Evolutionary conservation across 2,797 vertebrate genomes (phyloP), one percentile per base, ranked within the genome.

Genomic region (Rallus crepitans): DNA sequence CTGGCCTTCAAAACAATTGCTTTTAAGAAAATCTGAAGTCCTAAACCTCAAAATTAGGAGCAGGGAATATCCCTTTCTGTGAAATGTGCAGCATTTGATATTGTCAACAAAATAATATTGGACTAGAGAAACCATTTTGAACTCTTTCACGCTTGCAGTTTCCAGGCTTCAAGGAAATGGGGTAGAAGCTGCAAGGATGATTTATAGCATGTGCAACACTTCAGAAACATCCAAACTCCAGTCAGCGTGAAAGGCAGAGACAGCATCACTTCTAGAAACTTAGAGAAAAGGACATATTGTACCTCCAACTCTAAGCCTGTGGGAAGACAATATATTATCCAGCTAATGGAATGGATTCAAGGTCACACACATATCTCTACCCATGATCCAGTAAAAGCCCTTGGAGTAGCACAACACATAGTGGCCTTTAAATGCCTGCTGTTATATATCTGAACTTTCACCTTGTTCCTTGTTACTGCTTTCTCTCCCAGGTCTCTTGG

Each of bases 121-220:
- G 47, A 60, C 31, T 61, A 80, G 8, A 71, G 12, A 75, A 91
- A 82, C 25, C 56, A 13, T 12, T 56, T 16, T 50, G 40, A 77
- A 73, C 47, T 37, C 33, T 70, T 65, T 64, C 31, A 89, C 0
- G 1, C 10, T 56, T 61, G 15, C 6, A 66, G 66, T 70, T 94
- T 87, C 61, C 55, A 78, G 14, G 47, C 87, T 95, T 88, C 77
- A 56, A 84, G 60, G n/a, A 94, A 89, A 76, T 80, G 31, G 19
- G 4, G 14, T 68, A 70, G 73, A 87, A 94, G 27, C 11, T 82
- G 45, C 39, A 82, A 63, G 56, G 56, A 68, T 89, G 42, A 87
- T 73, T 91, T 88, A 82, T 35, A 69, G 45, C 18, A 37, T 1
- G 2, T 68, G 37, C 27, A 79, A 82, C 1, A 1, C 55, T 92